Base-by-base conservation (phyloP, 2,888 invertebrate genomes). In the Desoria tigrina region DNA sequence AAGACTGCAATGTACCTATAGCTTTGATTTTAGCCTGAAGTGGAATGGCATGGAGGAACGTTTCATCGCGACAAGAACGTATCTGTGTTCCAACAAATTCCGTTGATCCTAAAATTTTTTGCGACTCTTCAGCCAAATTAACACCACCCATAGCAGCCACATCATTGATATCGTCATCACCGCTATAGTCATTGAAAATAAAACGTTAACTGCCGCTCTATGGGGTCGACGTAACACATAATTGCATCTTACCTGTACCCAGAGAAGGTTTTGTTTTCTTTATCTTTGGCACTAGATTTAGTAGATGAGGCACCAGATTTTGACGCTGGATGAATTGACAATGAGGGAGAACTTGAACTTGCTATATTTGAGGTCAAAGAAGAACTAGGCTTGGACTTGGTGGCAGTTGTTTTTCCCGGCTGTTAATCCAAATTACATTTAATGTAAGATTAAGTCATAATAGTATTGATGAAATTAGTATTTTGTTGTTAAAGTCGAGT, bases 131-230 rank as follows among this genome's bases (percentile, higher is more conserved):
- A 0, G 92, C 91, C 77, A 98, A 84, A 83, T 98, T 98, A 62
- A 98, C 97, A 58, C 97, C 97, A 71, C 97, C 97, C 97, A 98
- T 97, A 11, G 97, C 95, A 32, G 97, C 96, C 16, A 98, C 97
- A 83, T 98, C 97, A 79, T 97, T 98, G 78, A 97, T 95, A 80
- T 98, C 96, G 79, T 96, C 96, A 78, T 95, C 94, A 50, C 92
- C 93, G 69, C 87, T 82, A 80, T 82, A 82, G 84, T 16, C 3
- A 51, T n/a, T 45, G 18, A 79, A 82, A 84, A 32, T 39, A 53
- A 42, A 42, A 45, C 45, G 16, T 28, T 24, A 21, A 61, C 37
- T 24, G 24, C 26, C 23, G 9, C 18, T 11, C 42, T 27, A 6
- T 32, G 6, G 11, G 32, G n/a, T n/a, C 11, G 32, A 32, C 32